Evolutionary conservation across 2,888 invertebrate species (phyloP), one percentile per base, ranked within the genome.

Genomic region (Pammene aurita): DNA sequence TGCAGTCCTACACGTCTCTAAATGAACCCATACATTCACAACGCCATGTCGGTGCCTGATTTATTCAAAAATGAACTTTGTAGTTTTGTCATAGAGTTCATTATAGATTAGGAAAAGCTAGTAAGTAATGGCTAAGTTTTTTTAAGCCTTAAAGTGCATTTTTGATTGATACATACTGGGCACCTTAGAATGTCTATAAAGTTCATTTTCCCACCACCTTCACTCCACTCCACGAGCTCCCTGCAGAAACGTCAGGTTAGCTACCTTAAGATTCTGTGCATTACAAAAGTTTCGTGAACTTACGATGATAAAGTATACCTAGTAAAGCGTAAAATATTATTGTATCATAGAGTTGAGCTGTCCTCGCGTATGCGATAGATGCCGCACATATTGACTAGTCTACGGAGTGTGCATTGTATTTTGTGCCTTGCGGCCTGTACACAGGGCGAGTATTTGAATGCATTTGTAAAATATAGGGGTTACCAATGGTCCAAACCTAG

Each of bases 241-340:
- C 61, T 55, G 46, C 46, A 55, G 55, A 54, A 66, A 35, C 52
- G 54, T 35, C 35, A 61, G 61, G 61, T 46, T 35, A 57, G 26
- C 18, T 48, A 61, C 70, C 68, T 64, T 74, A 70, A 75, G 76
- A 80, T 80, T 74, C 72, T 81, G 87, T 89, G 89, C 88, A 84
- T 78, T 87, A 86, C 79, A 85, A 84, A 83, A 81, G 72, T 78
- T 81, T 76, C 76, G 80, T 83, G 81, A 75, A 76, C 78, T 83
- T 83, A 82, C 72, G 66, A 74, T 55, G 63, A 74, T 70, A 72
- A 77, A 75, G 72, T 76, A 77, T 81, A 83, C 74, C 88, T 91
- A 90, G 80, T 91, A 92, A 91, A 92, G 91, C 90, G 88, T 90
- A 84, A 84, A 82, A 84, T 84, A 84, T 89, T 89, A 88, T 90